These are phyloP conservation scores for Brachionus rubens DNA, from an alignment of 1,140 invertebrate species.

Conservation along the genomic window DNA sequence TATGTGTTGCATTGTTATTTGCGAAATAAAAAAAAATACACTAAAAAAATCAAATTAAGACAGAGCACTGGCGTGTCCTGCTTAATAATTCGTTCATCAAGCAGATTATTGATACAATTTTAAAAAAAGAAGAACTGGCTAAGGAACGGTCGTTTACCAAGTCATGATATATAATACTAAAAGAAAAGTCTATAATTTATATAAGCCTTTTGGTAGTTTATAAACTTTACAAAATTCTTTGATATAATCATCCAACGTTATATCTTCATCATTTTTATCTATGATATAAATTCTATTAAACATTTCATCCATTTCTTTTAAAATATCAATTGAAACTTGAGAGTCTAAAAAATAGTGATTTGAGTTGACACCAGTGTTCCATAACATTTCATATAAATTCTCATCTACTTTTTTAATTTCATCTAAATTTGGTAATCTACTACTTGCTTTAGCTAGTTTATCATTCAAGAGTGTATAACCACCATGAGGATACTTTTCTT, in stretches of 20 bases:
- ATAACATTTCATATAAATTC: conserved; percentile 31
- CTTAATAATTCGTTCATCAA: too few species aligned
- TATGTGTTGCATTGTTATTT: too few species aligned
- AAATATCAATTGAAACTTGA: neutral
- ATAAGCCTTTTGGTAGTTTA: neutral
- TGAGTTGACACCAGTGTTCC: conserved; percentile 1
- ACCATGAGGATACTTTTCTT: conserved; percentile 14
- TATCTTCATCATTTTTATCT: neutral
- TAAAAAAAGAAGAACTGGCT: too few species aligned
- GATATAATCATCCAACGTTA: neutral
- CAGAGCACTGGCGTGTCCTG: too few species aligned
- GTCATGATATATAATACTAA: too few species aligned
- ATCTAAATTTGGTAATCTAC: conserved; percentile 8
- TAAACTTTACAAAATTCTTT: neutral
- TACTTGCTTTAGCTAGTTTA: conserved; percentile 25
- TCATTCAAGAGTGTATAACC: neutral
- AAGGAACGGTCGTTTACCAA: too few species aligned
- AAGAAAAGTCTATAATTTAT: too few species aligned
- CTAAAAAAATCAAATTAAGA: too few species aligned
- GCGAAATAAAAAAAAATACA: too few species aligned
- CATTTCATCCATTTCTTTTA: conserved; percentile 13
- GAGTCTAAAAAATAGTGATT: neutral
- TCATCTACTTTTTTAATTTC: neutral
- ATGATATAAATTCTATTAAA: neutral
- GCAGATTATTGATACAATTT: too few species aligned